These are phyloP conservation scores for Cataglyphis cursor DNA, from an alignment of 2,888 invertebrate genomes.

Conservation along the genomic window DNA sequence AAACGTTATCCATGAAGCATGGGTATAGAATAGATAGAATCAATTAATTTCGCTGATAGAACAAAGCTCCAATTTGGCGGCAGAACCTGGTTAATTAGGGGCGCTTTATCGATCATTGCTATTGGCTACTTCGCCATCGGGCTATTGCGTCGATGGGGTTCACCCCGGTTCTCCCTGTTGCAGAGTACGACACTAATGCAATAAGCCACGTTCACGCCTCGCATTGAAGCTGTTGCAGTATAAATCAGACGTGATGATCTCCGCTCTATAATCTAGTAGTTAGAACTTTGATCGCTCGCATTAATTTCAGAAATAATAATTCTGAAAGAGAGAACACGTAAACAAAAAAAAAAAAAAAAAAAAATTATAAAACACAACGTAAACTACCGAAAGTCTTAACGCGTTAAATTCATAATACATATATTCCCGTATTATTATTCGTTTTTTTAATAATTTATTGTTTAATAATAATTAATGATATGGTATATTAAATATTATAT, in stretches of 20 bases:
- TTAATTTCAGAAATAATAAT: constrained; percentile 12
- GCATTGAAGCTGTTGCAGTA: constrained; percentile 47
- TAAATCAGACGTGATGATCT: constrained; percentile 47
- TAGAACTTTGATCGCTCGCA: constrained; percentile 4
- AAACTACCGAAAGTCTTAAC: not conserved
- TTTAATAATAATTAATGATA: not conserved
- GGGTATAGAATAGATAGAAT: constrained; percentile 81
- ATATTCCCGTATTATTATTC: not conserved
- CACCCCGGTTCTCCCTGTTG: constrained; percentile 61
- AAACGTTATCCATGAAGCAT: constrained; percentile 69
- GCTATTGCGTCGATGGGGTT: constrained; percentile 37
- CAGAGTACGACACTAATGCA: constrained; percentile 70
- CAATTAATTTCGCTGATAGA: constrained; percentile 81
- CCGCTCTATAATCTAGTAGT: constrained; percentile 10
- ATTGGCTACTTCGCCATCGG: constrained; percentile 69
- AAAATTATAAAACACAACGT: not conserved
- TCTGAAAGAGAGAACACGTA: not conserved
- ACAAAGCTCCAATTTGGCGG: constrained; percentile 82
- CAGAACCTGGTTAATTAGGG: constrained; percentile 81
- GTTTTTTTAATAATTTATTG: not conserved
- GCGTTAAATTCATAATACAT: not conserved
- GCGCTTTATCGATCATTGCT: constrained; percentile 83
- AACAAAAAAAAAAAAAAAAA: not conserved
- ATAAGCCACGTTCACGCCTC: constrained; percentile 68
- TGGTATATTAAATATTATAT: not conserved